These are phyloP conservation scores for Troglohyphantes excavatus DNA, from an alignment of 2,888 invertebrate genomes.

Conservation along the genomic window DNA sequence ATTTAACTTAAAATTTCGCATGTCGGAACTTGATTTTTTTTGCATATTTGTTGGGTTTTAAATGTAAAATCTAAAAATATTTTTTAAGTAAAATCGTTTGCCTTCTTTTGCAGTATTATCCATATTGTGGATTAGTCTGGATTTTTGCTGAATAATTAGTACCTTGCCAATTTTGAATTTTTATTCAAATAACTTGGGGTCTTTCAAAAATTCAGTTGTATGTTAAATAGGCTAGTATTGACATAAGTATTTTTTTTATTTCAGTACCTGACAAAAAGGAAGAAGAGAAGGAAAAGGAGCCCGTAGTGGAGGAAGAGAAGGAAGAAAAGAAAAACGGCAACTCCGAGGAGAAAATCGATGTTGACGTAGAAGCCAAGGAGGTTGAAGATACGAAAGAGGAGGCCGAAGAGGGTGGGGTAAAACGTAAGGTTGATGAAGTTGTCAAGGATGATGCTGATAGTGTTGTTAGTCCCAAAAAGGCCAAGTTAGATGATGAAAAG, in stretches of 20 bases:
- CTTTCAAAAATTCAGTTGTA: too few species aligned
- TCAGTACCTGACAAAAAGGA: conserved; percentile 1
- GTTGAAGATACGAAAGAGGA: conserved; percentile 15
- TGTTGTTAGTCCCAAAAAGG: conserved; percentile 45
- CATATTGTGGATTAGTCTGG: too few species aligned
- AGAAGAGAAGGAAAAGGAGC: conserved; percentile 11
- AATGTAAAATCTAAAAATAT: too few species aligned
- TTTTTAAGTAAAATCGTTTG: too few species aligned
- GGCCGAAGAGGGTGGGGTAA: not conserved
- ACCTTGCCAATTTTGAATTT: too few species aligned
- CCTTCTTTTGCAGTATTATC: too few species aligned
- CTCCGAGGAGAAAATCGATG: not conserved
- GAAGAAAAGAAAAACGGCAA: conserved; percentile 24
- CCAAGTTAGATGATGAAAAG: conserved; percentile 14
- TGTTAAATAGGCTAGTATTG: too few species aligned
- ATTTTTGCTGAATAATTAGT: too few species aligned
- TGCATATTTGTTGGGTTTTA: too few species aligned
- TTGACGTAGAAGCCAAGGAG: conserved; percentile 17
- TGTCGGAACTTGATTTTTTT: too few species aligned
- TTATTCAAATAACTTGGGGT: too few species aligned
- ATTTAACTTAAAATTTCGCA: too few species aligned
- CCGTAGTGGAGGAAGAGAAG: conserved; percentile 19
- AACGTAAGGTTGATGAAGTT: conserved; percentile 51
- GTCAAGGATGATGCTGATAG: conserved; percentile 25
- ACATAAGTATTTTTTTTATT: not conserved